phyloP scores from a whole-genome alignment of 1,140 invertebrate species.

The Lordiphosa stackelbergi region DNA sequence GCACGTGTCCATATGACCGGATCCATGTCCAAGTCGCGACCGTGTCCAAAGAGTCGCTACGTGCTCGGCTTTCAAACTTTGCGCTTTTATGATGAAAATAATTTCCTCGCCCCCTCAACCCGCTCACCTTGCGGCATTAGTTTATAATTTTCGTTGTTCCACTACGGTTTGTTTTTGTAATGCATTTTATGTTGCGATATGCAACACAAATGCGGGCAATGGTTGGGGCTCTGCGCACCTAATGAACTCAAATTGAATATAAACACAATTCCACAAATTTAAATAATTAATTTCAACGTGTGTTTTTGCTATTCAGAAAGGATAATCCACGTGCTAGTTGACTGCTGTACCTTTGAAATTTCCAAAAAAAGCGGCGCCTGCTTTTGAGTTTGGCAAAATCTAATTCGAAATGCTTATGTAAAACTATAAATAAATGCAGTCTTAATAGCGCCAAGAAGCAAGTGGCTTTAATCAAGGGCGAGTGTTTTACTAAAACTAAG shows the following conservation, averaged over 20 bases:
- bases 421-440: too few species aligned
- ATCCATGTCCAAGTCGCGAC: constrained; percentile 22
- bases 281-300: background rate
- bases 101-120: constrained; percentile 6
- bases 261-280: constrained; percentile 7
- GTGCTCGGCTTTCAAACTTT: constrained; percentile 62
- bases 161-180: constrained; percentile 27
- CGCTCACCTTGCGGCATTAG: constrained; percentile 27
- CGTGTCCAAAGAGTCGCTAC: constrained; percentile 36
- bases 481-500: too few species aligned
- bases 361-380: too few species aligned
- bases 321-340: too few species aligned
- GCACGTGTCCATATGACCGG: constrained; percentile 24
- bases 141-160: constrained; percentile 50
- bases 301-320: too few species aligned
- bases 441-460: too few species aligned
- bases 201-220: constrained; percentile 7
- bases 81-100: constrained; percentile 58
- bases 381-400: too few species aligned
- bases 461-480: too few species aligned
- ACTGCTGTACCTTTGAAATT: too few species aligned
- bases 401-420: too few species aligned
- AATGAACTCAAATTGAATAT: constrained; percentile 12
- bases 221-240: background rate
- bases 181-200: constrained; percentile 12